These are phyloP conservation scores for Cryptomyrus ogoouensis DNA, from an alignment of 2,113 vertebrate genomes.

Conservation along the genomic window DNA sequence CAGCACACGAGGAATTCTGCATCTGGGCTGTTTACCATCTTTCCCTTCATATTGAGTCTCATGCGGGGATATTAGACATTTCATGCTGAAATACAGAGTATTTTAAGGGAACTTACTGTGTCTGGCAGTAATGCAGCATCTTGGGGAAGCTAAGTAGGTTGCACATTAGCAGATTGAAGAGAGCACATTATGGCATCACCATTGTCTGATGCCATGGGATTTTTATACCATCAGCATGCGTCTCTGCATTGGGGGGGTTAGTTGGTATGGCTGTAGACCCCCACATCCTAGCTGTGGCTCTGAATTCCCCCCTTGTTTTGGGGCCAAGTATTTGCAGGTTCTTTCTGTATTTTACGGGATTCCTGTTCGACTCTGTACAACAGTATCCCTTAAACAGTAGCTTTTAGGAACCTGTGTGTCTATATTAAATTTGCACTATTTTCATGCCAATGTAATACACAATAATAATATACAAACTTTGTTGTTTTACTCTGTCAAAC, in stretches of 20 bases:
- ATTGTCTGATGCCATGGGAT: background rate
- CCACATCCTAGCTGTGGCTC: background rate
- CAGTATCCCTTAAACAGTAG: background rate
- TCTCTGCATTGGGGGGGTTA: background rate
- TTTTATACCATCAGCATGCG: background rate
- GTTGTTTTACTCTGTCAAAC: background rate
- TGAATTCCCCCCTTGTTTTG: background rate
- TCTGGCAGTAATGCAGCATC: background rate
- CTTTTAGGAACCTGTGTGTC: background rate
- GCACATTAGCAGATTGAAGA: background rate
- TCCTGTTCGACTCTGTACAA: background rate
- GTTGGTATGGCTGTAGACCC: background rate
- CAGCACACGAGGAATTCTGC: background rate
- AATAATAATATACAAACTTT: background rate
- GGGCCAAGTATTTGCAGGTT: background rate
- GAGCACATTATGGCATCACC: background rate
- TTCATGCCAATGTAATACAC: background rate
- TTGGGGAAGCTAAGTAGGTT: background rate
- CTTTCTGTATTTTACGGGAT: background rate
- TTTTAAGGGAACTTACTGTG: background rate
- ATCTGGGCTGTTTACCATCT: background rate
- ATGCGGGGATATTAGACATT: background rate
- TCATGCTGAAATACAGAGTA: background rate
- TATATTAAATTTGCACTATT: background rate
- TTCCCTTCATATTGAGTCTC: background rate